Percentiles rank a stretch among this genome's conserved stretches.
Evolutionary conservation across 2,888 invertebrate species (phyloP).

Genomic region (Sinohyriopsis cumingii): DNA sequence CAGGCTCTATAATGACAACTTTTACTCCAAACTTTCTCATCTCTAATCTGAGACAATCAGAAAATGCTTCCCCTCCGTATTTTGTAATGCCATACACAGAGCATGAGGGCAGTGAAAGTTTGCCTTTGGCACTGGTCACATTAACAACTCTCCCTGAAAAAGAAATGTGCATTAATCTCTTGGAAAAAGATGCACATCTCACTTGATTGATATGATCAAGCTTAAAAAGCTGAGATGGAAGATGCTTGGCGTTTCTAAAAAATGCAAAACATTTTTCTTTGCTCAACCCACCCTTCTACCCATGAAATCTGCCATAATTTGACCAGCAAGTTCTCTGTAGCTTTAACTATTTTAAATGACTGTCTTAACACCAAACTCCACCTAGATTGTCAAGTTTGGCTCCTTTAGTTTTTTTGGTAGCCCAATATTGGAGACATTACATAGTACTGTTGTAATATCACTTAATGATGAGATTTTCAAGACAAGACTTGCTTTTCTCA

Average conservation of each 20-base stretch:
- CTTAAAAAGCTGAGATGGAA: background rate
- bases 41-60: slow-evolving; percentile 61
- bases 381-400: too few relatives aligned
- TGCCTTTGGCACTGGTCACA: slow-evolving; percentile 70
- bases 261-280: background rate
- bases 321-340: too few relatives aligned
- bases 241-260: background rate
- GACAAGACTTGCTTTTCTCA: too few relatives aligned
- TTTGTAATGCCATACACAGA: slow-evolving; percentile 60
- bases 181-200: background rate
- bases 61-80: slow-evolving; percentile 61
- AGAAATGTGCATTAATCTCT: background rate
- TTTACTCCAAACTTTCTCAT: slow-evolving; percentile 60
- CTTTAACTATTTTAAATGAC: too few relatives aligned
- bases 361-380: too few relatives aligned
- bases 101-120: slow-evolving; percentile 55
- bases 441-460: too few relatives aligned
- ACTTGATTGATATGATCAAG: background rate
- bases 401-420: too few relatives aligned
- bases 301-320: too few relatives aligned
- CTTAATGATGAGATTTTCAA: too few relatives aligned
- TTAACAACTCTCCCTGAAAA: slow-evolving; percentile 71
- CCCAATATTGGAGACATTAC: too few relatives aligned
- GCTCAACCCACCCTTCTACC: background rate
- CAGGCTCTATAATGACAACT: slow-evolving; percentile 60